Evolutionary conservation across 2,113 vertebrate genomes (phyloP).

Genomic region (Chaetodon trifascialis): DNA sequence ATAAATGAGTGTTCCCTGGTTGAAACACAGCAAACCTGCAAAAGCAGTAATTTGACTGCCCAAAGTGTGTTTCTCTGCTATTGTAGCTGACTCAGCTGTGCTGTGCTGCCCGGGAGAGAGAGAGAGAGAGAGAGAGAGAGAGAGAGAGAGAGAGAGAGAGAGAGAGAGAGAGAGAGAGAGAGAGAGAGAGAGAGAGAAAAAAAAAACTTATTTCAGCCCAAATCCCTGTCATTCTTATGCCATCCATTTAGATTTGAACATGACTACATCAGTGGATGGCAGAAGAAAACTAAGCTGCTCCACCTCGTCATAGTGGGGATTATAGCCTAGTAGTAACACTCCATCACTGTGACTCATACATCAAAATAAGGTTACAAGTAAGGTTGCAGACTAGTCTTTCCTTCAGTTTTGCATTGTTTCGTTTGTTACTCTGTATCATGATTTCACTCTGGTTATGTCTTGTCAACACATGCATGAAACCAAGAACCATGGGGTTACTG

Average conservation of each 20-base stretch:
- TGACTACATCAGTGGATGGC: not conserved
- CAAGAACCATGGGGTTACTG: not conserved
- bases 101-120: not conserved
- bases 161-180: not conserved
- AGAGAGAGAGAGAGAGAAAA: not conserved
- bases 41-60: not conserved
- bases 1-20: not conserved
- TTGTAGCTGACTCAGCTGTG: slow-evolving; percentile 11
- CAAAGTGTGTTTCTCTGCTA: not conserved
- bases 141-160: not conserved
- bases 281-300: not conserved
- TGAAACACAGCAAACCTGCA: slow-evolving; percentile 3
- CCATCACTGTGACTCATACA: not conserved
- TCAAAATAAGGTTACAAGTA: not conserved
- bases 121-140: not conserved
- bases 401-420: not conserved
- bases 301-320: not conserved
- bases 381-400: not conserved
- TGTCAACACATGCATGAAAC: no score
- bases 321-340: not conserved
- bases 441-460: not conserved
- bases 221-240: not conserved
- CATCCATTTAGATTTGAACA: not conserved
- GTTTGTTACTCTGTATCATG: not conserved
- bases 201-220: slow-evolving; percentile 3